Percentiles rank a stretch among this genome's conserved stretches.
Evolutionary conservation across 2,888 invertebrate species (phyloP).

Genomic region (Rhagium mordax): DNA sequence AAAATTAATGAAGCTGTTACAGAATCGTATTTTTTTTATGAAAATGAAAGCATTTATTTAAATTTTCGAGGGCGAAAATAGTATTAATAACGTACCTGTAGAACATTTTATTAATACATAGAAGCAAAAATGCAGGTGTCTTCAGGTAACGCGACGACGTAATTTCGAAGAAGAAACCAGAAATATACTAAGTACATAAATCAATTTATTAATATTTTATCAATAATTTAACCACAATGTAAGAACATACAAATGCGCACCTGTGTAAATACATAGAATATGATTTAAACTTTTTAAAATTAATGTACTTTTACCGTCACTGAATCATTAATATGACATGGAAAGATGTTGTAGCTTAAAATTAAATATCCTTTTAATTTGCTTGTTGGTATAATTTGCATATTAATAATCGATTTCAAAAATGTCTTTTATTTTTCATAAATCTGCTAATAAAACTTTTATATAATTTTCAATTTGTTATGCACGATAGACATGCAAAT

Average conservation of each 20-base stretch:
- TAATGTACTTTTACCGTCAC: slow-evolving; percentile 20
- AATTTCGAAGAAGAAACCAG: too few species aligned
- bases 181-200: not conserved
- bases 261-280: slow-evolving; percentile 18
- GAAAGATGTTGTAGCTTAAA: slow-evolving; percentile 9
- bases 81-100: too few species aligned
- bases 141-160: too few species aligned
- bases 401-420: slow-evolving; percentile 39
- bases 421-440: slow-evolving; percentile 43
- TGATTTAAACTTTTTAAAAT: slow-evolving; percentile 16
- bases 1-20: too few species aligned
- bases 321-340: not conserved
- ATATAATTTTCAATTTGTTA: slow-evolving; percentile 40
- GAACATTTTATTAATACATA: too few species aligned
- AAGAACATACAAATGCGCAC: slow-evolving; percentile 4
- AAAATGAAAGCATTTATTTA: too few species aligned
- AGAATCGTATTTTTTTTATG: too few species aligned
- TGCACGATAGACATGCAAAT: slow-evolving; percentile 47
- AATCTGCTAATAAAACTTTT: slow-evolving; percentile 34
- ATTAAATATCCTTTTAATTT: slow-evolving; percentile 35
- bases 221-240: not conserved
- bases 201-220: not conserved
- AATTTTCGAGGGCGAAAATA: too few species aligned
- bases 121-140: too few species aligned
- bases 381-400: slow-evolving; percentile 38